Evolutionary conservation across 2,888 invertebrate genomes (phyloP), one percentile per base, ranked within the genome.

Genomic region (Amphiduros pacificus): DNA sequence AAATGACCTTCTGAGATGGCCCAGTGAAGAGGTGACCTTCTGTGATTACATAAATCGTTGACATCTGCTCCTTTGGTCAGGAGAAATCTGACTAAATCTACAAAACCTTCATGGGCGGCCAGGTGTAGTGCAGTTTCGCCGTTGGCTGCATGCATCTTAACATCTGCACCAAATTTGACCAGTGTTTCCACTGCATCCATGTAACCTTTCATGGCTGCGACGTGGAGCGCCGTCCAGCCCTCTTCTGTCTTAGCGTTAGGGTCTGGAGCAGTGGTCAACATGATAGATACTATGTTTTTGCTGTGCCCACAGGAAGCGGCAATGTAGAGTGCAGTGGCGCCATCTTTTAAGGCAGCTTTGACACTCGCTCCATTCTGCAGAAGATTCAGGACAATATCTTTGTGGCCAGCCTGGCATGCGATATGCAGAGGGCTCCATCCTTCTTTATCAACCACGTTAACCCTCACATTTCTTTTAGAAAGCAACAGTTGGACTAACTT

Each of bases 201-300:
- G 26, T 65, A 56, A 11, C 66, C 66, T 4, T 50, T 32, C 31
- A 60, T 20, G 17, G 54, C 36, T 11, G 66, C 66, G 27, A 65
- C 62, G 48, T 66, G 66, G 17, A 66, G 44, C 2, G 64, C 55
- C 6, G 36, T 3, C 66, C 66, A 66, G n/a, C 54, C 54, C 24
- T 59, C n/a, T n/a, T n/a, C n/a, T n/a, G n/a, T n/a, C n/a, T n/a
- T n/a, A n/a, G n/a, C n/a, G n/a, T n/a, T n/a, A n/a, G n/a, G n/a
- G n/a, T n/a, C n/a, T n/a, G n/a, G n/a, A n/a, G n/a, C n/a, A n/a
- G n/a, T n/a, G n/a, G n/a, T n/a, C n/a, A n/a, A n/a, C n/a, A n/a
- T n/a, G n/a, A n/a, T n/a, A n/a, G n/a, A n/a, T n/a, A n/a, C n/a
- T n/a, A n/a, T n/a, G n/a, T n/a, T n/a, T 28, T 57, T 58, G 14